Evolutionary conservation across 2,797 vertebrate species (phyloP).

Genomic region (Onychomys arenicola): DNA sequence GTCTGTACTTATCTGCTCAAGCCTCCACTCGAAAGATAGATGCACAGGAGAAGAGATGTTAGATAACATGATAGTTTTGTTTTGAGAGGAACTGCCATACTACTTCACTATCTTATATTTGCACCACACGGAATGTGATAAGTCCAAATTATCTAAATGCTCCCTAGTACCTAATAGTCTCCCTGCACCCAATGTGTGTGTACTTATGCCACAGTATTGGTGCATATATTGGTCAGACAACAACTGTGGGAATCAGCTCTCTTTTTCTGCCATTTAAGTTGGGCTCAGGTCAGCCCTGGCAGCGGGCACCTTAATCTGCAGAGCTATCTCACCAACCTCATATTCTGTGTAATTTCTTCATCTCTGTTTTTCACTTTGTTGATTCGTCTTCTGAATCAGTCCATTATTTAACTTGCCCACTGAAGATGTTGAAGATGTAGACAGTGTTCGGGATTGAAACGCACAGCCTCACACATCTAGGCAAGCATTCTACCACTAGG

Average conservation of each 20-base stretch:
- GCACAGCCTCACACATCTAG: not conserved
- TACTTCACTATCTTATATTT: not conserved
- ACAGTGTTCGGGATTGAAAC: not conserved
- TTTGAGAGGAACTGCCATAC: not conserved
- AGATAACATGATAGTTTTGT: not conserved
- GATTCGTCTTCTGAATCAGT: not conserved
- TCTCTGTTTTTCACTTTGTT: conserved; percentile 4
- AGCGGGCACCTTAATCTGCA: not conserved
- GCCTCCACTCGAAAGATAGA: not conserved
- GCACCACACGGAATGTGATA: not conserved
- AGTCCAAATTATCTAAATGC: not conserved
- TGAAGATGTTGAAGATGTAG: not conserved
- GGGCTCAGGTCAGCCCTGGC: not conserved
- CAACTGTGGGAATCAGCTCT: not conserved
- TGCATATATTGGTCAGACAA: no score
- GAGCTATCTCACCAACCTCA: not conserved
- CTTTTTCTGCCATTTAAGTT: not conserved
- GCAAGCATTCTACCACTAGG: not conserved
- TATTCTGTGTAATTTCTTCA: not conserved
- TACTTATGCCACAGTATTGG: not conserved
- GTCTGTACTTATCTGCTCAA: not conserved
- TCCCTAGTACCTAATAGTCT: not conserved
- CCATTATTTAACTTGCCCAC: not conserved
- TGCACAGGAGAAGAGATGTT: not conserved
- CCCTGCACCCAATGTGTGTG: not conserved